Evolutionary conservation across 2,113 vertebrate species (phyloP).

Genomic region (Strix aluco): DNA sequence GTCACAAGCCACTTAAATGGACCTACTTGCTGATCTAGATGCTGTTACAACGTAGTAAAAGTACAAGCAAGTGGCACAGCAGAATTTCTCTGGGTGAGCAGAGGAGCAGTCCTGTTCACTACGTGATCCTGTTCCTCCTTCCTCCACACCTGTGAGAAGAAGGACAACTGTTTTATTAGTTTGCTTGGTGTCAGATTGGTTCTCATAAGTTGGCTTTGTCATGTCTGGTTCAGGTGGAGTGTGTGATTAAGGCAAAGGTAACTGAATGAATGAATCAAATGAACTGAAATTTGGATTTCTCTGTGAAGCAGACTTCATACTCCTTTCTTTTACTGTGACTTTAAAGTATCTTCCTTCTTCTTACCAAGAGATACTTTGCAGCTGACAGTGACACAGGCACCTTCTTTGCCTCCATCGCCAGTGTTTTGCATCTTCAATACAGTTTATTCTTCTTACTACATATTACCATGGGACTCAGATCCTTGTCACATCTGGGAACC

Average conservation of each 20-base stretch:
- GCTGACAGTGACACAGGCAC: not conserved
- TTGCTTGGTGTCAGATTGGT: not conserved
- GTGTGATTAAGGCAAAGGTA: not conserved
- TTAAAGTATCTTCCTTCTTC: not conserved
- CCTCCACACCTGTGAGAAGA: not conserved
- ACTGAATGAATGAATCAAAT: not conserved
- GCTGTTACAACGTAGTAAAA: not conserved
- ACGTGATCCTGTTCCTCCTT: not conserved
- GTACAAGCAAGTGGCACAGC: not conserved
- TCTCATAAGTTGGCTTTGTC: not conserved
- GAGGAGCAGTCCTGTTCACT: not conserved
- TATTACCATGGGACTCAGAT: not conserved
- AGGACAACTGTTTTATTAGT: accelerated
- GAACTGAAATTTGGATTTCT: not conserved
- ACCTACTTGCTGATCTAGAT: not conserved
- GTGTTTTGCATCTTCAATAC: not conserved
- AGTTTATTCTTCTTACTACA: not conserved
- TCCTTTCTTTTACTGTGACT: not conserved
- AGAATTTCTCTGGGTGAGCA: not conserved
- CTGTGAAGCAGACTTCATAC: not conserved
- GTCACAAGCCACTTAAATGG: not conserved
- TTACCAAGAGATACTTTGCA: not conserved
- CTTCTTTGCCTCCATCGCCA: not conserved
- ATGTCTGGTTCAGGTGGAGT: not conserved
- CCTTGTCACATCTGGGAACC: not conserved